phyloP scores from a whole-genome alignment of 2,888 invertebrate species.

The Crocallis elinguaria region DNA sequence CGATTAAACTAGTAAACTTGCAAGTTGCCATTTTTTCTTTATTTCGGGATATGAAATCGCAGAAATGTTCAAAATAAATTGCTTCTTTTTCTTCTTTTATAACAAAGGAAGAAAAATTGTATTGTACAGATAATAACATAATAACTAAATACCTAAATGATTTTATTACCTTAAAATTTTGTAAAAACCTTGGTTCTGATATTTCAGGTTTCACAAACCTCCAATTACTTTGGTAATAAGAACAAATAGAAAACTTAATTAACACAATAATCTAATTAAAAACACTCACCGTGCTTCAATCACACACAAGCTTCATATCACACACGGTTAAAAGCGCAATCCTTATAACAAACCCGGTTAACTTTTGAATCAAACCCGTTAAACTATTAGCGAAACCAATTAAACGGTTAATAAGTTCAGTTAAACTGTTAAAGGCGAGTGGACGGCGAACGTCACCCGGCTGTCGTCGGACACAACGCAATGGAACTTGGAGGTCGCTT shows the following conservation, averaged over 20 bases:
- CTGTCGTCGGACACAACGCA: slow-evolving; percentile 58
- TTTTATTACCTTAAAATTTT: not conserved
- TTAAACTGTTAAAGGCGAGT: not conserved
- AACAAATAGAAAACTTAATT: slow-evolving; percentile 21
- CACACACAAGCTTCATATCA: slow-evolving; percentile 17
- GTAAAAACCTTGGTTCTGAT: not conserved
- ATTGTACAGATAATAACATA: too few relatives aligned
- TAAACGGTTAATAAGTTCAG: not conserved
- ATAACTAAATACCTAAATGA: too few relatives aligned
- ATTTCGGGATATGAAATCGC: too few relatives aligned
- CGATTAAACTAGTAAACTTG: too few relatives aligned
- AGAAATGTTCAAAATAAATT: too few relatives aligned
- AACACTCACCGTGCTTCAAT: slow-evolving; percentile 19
- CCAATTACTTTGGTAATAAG: not conserved
- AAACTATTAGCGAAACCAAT: not conserved
- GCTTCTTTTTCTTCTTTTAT: too few relatives aligned
- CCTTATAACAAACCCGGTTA: not conserved
- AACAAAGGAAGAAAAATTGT: too few relatives aligned
- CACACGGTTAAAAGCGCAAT: too few relatives aligned
- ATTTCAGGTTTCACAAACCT: not conserved
- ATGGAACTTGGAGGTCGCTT: slow-evolving; percentile 72
- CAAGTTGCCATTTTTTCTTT: too few relatives aligned
- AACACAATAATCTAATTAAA: slow-evolving; percentile 24
- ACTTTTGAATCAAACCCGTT: not conserved
- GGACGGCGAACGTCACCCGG: slow-evolving; percentile 41